Base-by-base conservation (phyloP, 2,113 vertebrate genomes). In the Edolisoma coerulescens region DNA sequence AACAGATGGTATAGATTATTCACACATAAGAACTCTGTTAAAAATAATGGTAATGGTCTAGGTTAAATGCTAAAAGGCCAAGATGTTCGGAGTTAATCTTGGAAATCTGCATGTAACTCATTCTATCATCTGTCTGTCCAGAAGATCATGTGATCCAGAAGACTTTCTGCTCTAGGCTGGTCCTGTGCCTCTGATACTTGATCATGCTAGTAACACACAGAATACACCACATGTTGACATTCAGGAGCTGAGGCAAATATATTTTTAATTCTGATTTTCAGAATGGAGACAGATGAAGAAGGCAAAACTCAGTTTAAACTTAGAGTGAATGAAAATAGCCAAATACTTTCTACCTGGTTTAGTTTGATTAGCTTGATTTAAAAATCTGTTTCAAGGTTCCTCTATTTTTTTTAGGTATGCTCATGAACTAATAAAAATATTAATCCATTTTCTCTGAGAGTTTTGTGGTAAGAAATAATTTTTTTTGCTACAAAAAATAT, bases 1-100 rank as follows among this genome's bases (percentile, higher is more conserved):
- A 91, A 74, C 87, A 97, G 89, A 52, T 95, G 84, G 57, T 83
- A 23, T 63, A 77, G 20, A 93, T 94, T 96, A 82, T 86, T 96
- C 44, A 78, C 35, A 86, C 17, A 42, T 70, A 91, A 82, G 69
- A 90, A 59, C 30, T 84, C 53, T 56, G 17, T 84, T 90, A 93
- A 89, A 87, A 95, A 83, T 78, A 10, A 83, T 71, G 42, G 27
- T 80, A 88, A 59, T 20, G n/a, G 44, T 71, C 65, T 71, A 33
- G 10, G 23, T 92, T 90, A 67, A 94, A 93, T 68, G 42, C 10
- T 78, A 73, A 87, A 96, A 90, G 16, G 7, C 23, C 39, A 88
- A 53, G 68, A 70, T 19, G 2, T 93, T 84, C 49, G 75, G n/a
- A 93, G n/a, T 81, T 94, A 76, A 87, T 93, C 32, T 27, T 90